A percentile compares a stretch with the other conserved stretches of the same genome.
These are phyloP conservation scores for Thalpophila matura DNA, from an alignment of 2,888 invertebrate genomes.

Conservation along the genomic window DNA sequence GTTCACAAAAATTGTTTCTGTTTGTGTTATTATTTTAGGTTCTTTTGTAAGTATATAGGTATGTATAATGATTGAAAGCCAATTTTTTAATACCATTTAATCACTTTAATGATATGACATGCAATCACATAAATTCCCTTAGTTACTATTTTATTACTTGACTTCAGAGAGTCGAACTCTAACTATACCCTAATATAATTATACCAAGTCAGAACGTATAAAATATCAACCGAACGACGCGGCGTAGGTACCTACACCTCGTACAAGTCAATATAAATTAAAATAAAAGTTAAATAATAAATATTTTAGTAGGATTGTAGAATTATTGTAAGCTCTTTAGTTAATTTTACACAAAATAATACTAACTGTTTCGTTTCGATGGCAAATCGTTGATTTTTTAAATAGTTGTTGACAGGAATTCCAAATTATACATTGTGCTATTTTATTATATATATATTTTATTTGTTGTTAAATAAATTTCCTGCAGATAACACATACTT, in stretches of 20 bases:
- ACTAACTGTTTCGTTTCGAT: constrained; percentile 27
- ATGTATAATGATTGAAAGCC: constrained; percentile 60
- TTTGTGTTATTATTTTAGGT: constrained; percentile 33
- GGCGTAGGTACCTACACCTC: not conserved
- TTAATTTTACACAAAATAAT: constrained; percentile 21
- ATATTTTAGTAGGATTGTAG: not conserved
- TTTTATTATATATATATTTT: constrained; percentile 44
- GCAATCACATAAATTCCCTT: constrained; percentile 78
- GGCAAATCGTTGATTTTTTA: constrained; percentile 29
- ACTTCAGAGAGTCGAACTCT: constrained; percentile 40
- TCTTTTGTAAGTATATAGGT: constrained; percentile 18
- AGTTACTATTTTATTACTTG: constrained; percentile 61
- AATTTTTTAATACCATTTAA: constrained; percentile 72
- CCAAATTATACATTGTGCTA: constrained; percentile 51
- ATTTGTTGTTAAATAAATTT: constrained; percentile 45
- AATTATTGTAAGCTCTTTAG: constrained; percentile 5
- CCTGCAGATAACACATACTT: constrained; percentile 38
- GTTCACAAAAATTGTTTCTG: too few species aligned
- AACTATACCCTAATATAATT: constrained; percentile 24
- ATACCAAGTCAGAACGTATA: constrained; percentile 38
- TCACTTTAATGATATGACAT: constrained; percentile 83
- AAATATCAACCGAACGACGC: constrained; percentile 23
- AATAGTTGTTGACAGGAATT: constrained; percentile 48
- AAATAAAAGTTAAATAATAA: constrained; percentile 6
- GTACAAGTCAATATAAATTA: constrained; percentile 18